Base-by-base conservation (phyloP, 2,797 vertebrate genomes). In the Tolypeutes matacus region DNA sequence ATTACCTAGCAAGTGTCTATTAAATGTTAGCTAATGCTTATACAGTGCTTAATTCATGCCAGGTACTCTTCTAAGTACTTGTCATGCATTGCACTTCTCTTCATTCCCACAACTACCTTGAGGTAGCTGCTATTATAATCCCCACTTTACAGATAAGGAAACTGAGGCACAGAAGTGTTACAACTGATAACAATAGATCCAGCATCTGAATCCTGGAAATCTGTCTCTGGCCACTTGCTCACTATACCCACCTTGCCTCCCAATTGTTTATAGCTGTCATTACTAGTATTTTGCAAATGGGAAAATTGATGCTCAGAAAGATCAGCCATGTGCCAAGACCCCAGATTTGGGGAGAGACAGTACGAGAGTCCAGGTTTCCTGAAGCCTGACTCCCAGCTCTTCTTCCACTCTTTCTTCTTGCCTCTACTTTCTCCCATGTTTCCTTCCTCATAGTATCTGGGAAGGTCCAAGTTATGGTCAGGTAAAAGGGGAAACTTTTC, bases 271-370 rank as follows among this genome's bases (percentile, higher is more conserved):
- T 51, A 78, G 58, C 23, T 18, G 69, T 70, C 56, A 31, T 46
- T 87, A 51, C 11, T 31, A 80, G 75, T 86, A 76, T 56, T 93
- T 91, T 93, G 17, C 73, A 81, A 97, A 90, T n/a, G 29, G 42
- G 20, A 46, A 89, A 72, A 56, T 1, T 89, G 34, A 86, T 27
- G 23, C 25, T 93, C 31, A 80, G 51, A 72, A 42, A 23, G 20
- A 62, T 67, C 25, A 70, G 6, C 17, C 87, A 58, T 9, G 46
- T 84, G 10, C 39, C 46, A 91, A 88, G 20, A 5, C 89, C 53
- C 27, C 67, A 86, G 80, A 85, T 76, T 93, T 8, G 1, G 14
- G 53, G 53, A 89, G 20, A 84, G n/a, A 80, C 20, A 72, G 34
- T 53, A 60, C 13, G 56, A 76, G 73, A 73, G 72, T 64, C 25